Evolutionary conservation across 1,140 invertebrate genomes (phyloP), one percentile per base, ranked within the genome.

Genomic region (Formica exsecta): DNA sequence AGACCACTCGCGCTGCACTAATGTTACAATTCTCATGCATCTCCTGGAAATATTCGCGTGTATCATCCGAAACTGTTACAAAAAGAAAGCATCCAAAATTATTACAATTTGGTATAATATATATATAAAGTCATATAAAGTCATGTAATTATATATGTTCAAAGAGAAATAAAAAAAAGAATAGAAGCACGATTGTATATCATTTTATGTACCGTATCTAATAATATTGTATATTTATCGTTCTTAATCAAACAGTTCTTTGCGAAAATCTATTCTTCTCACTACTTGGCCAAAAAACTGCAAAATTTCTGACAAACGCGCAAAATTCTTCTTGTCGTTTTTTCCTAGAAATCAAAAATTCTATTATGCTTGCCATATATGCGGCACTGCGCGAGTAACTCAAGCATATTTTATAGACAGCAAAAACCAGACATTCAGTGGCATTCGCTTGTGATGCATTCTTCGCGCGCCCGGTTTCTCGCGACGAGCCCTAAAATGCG

Each of bases 281-380:
- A 51, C 3, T 22, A 59, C 70, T 25, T n/a, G 19, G 13, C 25
- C 74, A 3, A 19, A 61, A 74, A 83, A 74, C 51, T 74, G 32
- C 6, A 19, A 19, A 74, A 73, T 83, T n/a, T 36, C 25, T 29
- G 54, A 81, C 66, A 59, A 81, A 36, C 38, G n/a, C 16, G 62
- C 44, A 57, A 68, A n/a, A 59, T 13, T n/a, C 25, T 16, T 48
- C 54, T 38, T 59, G 22, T 32, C 38, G 13, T 36, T 74, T 44
- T 51, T 51, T 3, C 0, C 48, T 13, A 19, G 32, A 44, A 83
- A 83, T 83, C 19, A 62, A 83, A 83, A 83, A 74, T 83, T 83
- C 79, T 73, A 83, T 83, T 74, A 83, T 83, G 68, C 61, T 83
- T 83, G 38, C 66, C 79, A 61, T 57, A 57, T 61, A 38, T 13